Conservation (phyloP, 2,888 invertebrate genomes). For the Tetheella fluctuosa region DNA sequence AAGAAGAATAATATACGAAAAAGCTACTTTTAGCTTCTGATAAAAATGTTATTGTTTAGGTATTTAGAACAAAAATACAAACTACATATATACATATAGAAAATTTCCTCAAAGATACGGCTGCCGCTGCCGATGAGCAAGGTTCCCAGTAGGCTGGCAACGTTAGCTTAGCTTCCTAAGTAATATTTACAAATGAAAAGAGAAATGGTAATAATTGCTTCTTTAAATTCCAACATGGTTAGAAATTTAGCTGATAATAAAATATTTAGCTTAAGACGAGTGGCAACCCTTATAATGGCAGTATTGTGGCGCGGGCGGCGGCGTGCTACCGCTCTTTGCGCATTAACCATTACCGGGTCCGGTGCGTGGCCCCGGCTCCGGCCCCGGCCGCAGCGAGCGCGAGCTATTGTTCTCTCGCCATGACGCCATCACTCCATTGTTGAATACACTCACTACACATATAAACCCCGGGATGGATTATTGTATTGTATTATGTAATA, state of each 20-base stretch:
- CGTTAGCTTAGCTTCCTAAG: too few species aligned
- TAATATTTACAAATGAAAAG: too few species aligned
- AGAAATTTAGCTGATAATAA: not conserved
- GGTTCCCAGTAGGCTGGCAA: too few species aligned
- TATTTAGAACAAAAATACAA: too few species aligned
- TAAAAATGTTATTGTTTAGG: too few species aligned
- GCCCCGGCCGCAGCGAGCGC: conserved; percentile 5
- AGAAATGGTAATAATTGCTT: too few species aligned
- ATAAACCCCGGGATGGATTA: conserved; percentile 24
- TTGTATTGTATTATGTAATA: conserved; percentile 26
- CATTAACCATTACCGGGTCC: conserved; percentile 23
- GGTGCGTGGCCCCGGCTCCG: conserved; percentile 26
- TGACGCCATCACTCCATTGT: conserved; percentile 24
- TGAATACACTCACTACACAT: conserved; percentile 29
- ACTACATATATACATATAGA: too few species aligned
- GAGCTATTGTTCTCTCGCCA: conserved; percentile 31
- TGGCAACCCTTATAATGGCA: not conserved
- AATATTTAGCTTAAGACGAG: not conserved
- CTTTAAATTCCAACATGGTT: too few species aligned
- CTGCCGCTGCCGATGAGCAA: too few species aligned
- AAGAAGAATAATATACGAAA: too few species aligned
- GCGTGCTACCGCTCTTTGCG: conserved; percentile 27
- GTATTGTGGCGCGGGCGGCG: not conserved
- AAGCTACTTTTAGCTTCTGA: too few species aligned
- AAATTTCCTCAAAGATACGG: too few species aligned